Percentiles rank a stretch among this genome's conserved stretches.
Conservation (phyloP, 1,140 invertebrate genomes). For the Brachionus plicatilis region DNA sequence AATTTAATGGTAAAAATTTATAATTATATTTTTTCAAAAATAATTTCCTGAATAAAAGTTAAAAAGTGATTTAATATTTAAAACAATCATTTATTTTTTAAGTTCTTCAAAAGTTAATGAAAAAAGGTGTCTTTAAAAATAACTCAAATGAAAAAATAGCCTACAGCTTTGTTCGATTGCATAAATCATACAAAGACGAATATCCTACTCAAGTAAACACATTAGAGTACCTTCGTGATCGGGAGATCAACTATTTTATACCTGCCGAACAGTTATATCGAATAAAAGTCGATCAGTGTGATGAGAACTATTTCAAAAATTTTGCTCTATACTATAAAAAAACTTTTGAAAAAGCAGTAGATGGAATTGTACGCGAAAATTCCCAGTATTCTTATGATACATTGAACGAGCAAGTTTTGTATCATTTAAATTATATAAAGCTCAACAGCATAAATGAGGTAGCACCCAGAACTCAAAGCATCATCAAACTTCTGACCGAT, state of each 20-base stretch:
- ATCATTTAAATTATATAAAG: conserved; percentile 26
- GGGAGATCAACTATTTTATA: conserved; percentile 11
- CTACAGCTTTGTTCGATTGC: background rate
- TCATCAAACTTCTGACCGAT: conserved; percentile 23
- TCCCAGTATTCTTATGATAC: background rate
- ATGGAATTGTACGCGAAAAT: background rate
- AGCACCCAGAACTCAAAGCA: background rate
- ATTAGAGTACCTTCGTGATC: conserved; percentile 4
- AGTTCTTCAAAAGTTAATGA: conserved; percentile 15
- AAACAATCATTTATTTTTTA: background rate
- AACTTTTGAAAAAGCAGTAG: background rate
- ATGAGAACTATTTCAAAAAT: conserved; percentile 20
- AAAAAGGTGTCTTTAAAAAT: background rate
- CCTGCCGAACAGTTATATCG: conserved; percentile 11
- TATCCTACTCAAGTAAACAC: background rate
- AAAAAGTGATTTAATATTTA: background rate
- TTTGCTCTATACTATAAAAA: conserved; percentile 6
- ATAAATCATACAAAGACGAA: background rate
- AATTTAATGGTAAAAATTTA: no score
- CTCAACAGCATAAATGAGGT: background rate
- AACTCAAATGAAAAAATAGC: background rate
- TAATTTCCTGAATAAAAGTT: background rate
- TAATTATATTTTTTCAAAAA: no score
- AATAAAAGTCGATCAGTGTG: background rate
- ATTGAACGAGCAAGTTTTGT: background rate